phyloP scores from a whole-genome alignment of 2,888 invertebrate species.

The Tinea trinotella region DNA sequence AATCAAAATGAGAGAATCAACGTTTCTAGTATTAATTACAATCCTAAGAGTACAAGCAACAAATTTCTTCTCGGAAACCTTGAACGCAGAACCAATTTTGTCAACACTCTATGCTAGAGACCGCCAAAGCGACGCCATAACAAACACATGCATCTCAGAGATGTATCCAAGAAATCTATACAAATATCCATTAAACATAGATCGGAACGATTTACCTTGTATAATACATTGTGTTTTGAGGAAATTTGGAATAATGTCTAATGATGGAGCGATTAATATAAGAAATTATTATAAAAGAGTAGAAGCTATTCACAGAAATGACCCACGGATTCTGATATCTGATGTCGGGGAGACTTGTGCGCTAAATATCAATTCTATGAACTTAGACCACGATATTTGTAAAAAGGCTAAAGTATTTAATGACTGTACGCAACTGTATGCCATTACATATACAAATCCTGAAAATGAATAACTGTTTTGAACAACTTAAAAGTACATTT shows the following conservation, averaged over 20 bases:
- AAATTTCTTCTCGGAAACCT: constrained; percentile 45
- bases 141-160: constrained; percentile 51
- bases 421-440: constrained; percentile 61
- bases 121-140: constrained; percentile 49
- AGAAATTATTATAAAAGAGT: constrained; percentile 58
- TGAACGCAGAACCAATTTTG: constrained; percentile 52
- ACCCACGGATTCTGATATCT: constrained; percentile 58
- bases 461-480: neutral
- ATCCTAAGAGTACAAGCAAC: constrained; percentile 34
- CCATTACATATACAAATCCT: constrained; percentile 36
- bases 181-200: constrained; percentile 52
- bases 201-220: constrained; percentile 58
- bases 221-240: constrained; percentile 62
- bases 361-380: constrained; percentile 59
- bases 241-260: constrained; percentile 63
- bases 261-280: constrained; percentile 55
- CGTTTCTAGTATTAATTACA: neutral
- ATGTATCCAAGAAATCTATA: constrained; percentile 61
- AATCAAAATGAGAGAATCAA: neutral
- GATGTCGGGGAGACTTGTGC: constrained; percentile 64
- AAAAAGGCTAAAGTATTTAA: constrained; percentile 65
- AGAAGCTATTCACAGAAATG: constrained; percentile 57
- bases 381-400: constrained; percentile 58
- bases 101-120: constrained; percentile 58
- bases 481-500: neutral